Evolutionary conservation across 1,140 invertebrate species (phyloP).

Genomic region (Nasonia longicornis): DNA sequence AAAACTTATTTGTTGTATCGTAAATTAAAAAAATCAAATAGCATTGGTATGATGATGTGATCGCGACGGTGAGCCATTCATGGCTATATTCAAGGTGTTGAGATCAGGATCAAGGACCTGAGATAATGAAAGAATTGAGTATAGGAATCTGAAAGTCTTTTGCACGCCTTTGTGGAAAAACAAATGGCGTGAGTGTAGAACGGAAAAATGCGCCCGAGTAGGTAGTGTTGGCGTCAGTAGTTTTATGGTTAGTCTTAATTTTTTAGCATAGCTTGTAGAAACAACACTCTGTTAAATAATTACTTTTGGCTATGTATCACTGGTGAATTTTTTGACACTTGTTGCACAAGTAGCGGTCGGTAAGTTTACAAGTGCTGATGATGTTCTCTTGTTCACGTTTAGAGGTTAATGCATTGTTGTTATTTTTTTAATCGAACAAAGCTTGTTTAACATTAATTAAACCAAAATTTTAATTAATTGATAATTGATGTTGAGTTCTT

Average conservation of each 20-base stretch:
- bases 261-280: not conserved
- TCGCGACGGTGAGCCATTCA: slow-evolving; percentile 30
- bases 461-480: not conserved
- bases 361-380: slow-evolving; percentile 18
- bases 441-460: not conserved
- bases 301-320: not conserved
- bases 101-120: slow-evolving; percentile 43
- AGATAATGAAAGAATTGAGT: slow-evolving; percentile 24
- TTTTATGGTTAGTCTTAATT: slow-evolving; percentile 23
- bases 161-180: slow-evolving; percentile 17
- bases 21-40: not conserved
- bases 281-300: not conserved
- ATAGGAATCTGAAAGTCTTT: slow-evolving; percentile 17
- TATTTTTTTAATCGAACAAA: not conserved
- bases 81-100: slow-evolving; percentile 42
- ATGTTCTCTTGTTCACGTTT: slow-evolving; percentile 22
- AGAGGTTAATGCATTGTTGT: not conserved
- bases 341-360: slow-evolving; percentile 13
- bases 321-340: slow-evolving; percentile 21
- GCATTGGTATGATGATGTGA: slow-evolving; percentile 36
- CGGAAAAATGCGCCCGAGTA: not conserved
- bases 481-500: not conserved
- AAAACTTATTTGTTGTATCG: too few species aligned
- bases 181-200: slow-evolving; percentile 30
- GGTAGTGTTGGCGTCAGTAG: not conserved